These are phyloP conservation scores for Morpho deidamia DNA, from an alignment of 2,888 invertebrate species.

Conservation along the genomic window DNA sequence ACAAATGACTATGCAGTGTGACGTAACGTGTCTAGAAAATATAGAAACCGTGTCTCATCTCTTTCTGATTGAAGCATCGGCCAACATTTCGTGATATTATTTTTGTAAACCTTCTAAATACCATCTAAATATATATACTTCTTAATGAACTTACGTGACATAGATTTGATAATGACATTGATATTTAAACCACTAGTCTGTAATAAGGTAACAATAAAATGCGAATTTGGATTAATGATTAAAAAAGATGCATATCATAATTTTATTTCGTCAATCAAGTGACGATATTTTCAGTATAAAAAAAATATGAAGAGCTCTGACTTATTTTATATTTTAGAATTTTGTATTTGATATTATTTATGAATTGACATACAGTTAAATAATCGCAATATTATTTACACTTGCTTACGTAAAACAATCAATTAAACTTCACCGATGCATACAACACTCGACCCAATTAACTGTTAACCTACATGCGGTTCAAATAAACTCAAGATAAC, in stretches of 20 bases:
- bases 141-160: too few relatives aligned
- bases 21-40: conserved; percentile 36
- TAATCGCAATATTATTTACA: conserved; percentile 14
- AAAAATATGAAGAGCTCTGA: too few relatives aligned
- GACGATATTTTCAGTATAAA: too few relatives aligned
- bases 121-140: too few relatives aligned
- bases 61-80: conserved; percentile 11
- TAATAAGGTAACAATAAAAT: too few relatives aligned
- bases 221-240: too few relatives aligned
- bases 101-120: background rate
- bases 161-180: too few relatives aligned
- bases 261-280: too few relatives aligned
- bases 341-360: conserved; percentile 8
- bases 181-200: too few relatives aligned
- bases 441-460: conserved; percentile 57
- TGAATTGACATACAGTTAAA: conserved; percentile 12
- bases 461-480: conserved; percentile 58
- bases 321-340: background rate
- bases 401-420: conserved; percentile 32
- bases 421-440: conserved; percentile 40
- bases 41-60: conserved; percentile 7
- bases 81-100: conserved; percentile 4
- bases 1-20: conserved; percentile 51
- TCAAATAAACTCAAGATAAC: conserved; percentile 53
- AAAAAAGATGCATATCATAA: too few relatives aligned